These are phyloP conservation scores for Notarius lentiginosus DNA, from an alignment of 2,113 vertebrate genomes.

Conservation along the genomic window DNA sequence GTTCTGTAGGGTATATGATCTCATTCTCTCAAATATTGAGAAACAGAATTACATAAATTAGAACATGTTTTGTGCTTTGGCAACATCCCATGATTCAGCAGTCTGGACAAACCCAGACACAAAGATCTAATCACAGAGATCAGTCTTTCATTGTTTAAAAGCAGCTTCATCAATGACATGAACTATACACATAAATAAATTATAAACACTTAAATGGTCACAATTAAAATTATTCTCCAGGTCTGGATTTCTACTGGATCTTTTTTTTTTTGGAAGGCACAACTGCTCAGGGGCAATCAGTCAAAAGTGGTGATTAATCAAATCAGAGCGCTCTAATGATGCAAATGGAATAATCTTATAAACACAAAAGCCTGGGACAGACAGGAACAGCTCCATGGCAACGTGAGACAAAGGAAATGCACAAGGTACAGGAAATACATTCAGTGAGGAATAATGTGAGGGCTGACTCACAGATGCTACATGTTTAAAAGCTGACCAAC, in stretches of 20 bases:
- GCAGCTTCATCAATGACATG: background rate
- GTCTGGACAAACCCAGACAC: background rate
- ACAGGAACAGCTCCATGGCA: slow-evolving; percentile 50
- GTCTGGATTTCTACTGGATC: background rate
- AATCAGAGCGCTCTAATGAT: background rate
- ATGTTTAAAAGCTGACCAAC: background rate
- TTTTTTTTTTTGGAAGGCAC: background rate
- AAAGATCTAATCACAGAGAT: background rate
- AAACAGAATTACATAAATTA: background rate
- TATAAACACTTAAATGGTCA: background rate
- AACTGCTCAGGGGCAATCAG: background rate
- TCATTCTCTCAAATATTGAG: background rate
- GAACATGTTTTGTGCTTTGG: background rate
- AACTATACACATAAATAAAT: background rate
- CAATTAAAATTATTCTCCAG: background rate
- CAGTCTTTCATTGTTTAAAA: background rate
- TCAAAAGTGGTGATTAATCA: background rate
- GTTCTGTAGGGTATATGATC: background rate
- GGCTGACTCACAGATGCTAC: background rate
- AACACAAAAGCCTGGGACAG: slow-evolving; percentile 47
- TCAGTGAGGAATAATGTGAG: slow-evolving; percentile 34
- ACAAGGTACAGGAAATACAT: slow-evolving; percentile 32
- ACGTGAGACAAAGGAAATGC: slow-evolving; percentile 38
- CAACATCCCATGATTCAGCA: background rate
- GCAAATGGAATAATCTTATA: slow-evolving; percentile 18